A percentile compares a stretch with the other conserved stretches of the same genome.
Conservation (phyloP, 2,888 invertebrate species). For the Parthenolecanium corni region DNA sequence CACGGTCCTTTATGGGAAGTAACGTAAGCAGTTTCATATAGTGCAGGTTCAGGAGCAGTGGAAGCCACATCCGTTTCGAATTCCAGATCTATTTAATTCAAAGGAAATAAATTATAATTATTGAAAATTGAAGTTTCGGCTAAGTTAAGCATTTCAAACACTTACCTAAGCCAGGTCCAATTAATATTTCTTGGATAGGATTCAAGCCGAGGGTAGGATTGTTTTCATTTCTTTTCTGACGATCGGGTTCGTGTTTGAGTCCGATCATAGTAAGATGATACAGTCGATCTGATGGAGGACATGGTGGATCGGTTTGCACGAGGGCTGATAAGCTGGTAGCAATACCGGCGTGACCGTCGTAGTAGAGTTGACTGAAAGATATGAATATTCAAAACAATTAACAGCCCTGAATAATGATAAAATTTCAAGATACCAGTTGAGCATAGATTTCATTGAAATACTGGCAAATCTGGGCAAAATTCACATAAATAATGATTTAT, state of each 20-base stretch:
- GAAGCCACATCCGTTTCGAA: constrained; percentile 91
- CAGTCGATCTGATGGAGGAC: constrained; percentile 85
- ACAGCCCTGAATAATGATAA: too few species aligned
- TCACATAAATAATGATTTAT: not conserved
- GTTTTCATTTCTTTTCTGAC: constrained; percentile 45
- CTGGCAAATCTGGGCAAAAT: not conserved
- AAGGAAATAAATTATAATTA: not conserved
- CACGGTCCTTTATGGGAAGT: constrained; percentile 97
- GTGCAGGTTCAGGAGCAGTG: constrained; percentile 88
- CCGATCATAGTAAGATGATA: constrained; percentile 76
- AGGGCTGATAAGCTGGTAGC: constrained; percentile 72
- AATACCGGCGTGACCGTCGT: constrained; percentile 91
- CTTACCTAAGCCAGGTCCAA: constrained; percentile 51
- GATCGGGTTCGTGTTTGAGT: constrained; percentile 67
- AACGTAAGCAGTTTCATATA: constrained; percentile 97
- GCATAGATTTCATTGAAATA: too few species aligned
- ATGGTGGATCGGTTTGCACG: constrained; percentile 83
- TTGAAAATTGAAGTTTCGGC: too few species aligned
- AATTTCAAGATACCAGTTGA: too few species aligned
- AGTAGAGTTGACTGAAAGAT: constrained; percentile 80
- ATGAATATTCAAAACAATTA: constrained; percentile 9
- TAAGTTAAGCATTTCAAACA: not conserved
- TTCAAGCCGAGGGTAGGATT: constrained; percentile 44
- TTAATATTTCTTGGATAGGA: constrained; percentile 48
- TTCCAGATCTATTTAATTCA: constrained; percentile 61